A percentile compares a stretch with the other conserved stretches of the same genome.
Evolutionary conservation across 1,140 invertebrate genomes (phyloP).

Genomic region (Macrobrachium nipponense): DNA sequence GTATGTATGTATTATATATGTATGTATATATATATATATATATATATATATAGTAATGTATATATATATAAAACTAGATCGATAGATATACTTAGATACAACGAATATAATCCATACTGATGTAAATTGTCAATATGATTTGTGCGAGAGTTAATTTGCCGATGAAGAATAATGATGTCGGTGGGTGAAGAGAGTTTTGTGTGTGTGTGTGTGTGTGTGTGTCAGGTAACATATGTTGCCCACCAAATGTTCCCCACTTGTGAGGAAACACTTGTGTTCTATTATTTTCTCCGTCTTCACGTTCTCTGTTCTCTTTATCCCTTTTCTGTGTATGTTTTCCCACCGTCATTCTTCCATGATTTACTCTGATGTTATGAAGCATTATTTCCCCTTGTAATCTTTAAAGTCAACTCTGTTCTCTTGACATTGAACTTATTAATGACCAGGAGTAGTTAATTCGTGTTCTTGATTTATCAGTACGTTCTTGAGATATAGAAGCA

Average conservation of each 20-base stretch:
- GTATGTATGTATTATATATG: too few relatives aligned
- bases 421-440: too few relatives aligned
- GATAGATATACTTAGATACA: too few relatives aligned
- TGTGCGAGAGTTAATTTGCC: neutral
- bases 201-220: slow-evolving; percentile 15
- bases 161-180: neutral
- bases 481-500: too few relatives aligned
- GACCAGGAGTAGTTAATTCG: too few relatives aligned
- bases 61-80: too few relatives aligned
- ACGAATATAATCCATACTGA: too few relatives aligned
- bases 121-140: neutral
- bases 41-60: too few relatives aligned
- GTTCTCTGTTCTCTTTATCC: neutral
- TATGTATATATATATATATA: too few relatives aligned
- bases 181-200: neutral
- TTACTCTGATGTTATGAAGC: neutral
- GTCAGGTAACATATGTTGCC: neutral
- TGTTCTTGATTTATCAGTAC: too few relatives aligned
- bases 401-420: too few relatives aligned
- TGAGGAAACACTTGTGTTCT: neutral
- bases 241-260: neutral
- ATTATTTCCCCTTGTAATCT: too few relatives aligned
- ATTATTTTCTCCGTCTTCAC: neutral
- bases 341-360: neutral
- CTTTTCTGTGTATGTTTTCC: neutral